A percentile compares a stretch with the other conserved stretches of the same genome.
These are phyloP conservation scores for Remorina albescens DNA, from an alignment of 2,797 vertebrate species.

Conservation along the genomic window DNA sequence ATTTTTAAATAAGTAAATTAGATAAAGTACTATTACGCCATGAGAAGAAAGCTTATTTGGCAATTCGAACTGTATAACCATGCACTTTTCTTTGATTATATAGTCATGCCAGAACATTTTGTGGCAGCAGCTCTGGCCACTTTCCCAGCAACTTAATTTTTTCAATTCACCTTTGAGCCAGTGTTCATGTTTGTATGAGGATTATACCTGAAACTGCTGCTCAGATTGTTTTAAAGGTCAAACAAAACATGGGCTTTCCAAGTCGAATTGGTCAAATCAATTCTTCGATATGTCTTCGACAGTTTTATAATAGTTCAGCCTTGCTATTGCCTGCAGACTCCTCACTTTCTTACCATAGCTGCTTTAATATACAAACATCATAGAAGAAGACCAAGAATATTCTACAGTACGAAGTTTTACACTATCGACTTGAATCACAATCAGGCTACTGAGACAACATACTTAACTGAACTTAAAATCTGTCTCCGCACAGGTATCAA, in stretches of 20 bases:
- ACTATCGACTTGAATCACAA: background rate
- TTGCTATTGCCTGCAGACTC: background rate
- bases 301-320: background rate
- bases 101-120: background rate
- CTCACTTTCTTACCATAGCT: background rate
- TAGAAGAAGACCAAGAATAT: background rate
- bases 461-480: background rate
- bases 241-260: background rate
- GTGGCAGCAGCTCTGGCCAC: background rate
- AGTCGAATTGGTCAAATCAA: background rate
- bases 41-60: background rate
- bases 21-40: too few species aligned
- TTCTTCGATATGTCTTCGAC: background rate
- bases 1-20: too few species aligned
- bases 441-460: background rate
- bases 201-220: background rate
- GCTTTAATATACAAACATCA: background rate
- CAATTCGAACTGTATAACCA: background rate
- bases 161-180: background rate
- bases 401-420: background rate
- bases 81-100: background rate
- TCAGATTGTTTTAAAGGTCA: background rate
- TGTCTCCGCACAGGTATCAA: constrained; percentile 59
- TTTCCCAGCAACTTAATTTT: background rate
- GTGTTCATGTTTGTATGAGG: background rate